Evolutionary conservation across 1,140 invertebrate genomes (phyloP), one percentile per base, ranked within the genome.

Genomic region (Pectinophora gossypiella): DNA sequence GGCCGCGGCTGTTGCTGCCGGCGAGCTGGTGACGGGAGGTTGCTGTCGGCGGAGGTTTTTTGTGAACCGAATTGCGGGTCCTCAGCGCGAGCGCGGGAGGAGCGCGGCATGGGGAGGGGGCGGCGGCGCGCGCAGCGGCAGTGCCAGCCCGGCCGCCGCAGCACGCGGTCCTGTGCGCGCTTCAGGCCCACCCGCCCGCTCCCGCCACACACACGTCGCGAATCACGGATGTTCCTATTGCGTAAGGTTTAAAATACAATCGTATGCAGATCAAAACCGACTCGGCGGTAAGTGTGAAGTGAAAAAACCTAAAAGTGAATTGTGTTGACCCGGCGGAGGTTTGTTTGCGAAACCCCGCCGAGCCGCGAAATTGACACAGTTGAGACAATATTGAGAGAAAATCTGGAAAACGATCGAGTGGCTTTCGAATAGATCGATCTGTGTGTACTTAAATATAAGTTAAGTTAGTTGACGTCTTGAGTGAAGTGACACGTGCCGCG

Each of bases 81-180:
- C n/a, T n/a, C n/a, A 83, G 61, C 64, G 60, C 54, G 19, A 43
- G 48, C 46, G 54, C 40, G 36, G 20, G 21, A 43, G 47, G 48
- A 56, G 56, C 19, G 54, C 16, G 60, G 69, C 64, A 65, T 51
- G 51, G 75, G 71, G 79, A 65, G 40, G 56, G 74, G 76, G 75
- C 69, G 63, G 72, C 80, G 81, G 81, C 81, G 73, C 78, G 81
- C 81, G 81, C 81, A 82, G 62, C 64, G 76, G 73, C 72, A 85
- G 81, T 85, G 48, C 59, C 68, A 51, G 32, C 53, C 69, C 54
- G 63, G 59, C 57, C 56, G 60, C 60, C 69, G 60, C 18, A 49
- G 16, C 40, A 50, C 42, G 49, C 57, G 64, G 51, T 62, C 65
- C 21, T 19, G 40, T 22, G 54, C 40, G 54, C 46, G 44, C n/a